phyloP scores from a whole-genome alignment of 2,888 invertebrate species.

The Spilarctia lutea region DNA sequence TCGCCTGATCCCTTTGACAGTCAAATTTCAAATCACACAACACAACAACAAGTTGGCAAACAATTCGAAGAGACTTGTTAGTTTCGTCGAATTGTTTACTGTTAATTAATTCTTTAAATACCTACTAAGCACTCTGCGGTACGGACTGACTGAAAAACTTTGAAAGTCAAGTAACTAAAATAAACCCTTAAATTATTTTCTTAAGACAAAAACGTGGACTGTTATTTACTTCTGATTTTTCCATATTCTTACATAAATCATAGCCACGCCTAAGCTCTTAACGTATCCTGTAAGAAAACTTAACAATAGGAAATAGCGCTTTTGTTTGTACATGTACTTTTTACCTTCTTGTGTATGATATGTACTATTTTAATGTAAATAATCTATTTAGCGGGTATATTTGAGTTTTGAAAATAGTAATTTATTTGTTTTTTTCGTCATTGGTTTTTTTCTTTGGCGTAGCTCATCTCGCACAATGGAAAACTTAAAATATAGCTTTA shows the following conservation, averaged over 20 bases:
- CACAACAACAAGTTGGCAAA: background rate
- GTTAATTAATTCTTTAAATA: background rate
- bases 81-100: background rate
- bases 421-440: too few relatives aligned
- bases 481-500: too few relatives aligned
- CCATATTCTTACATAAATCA: background rate
- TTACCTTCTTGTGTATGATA: background rate
- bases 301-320: background rate
- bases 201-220: background rate
- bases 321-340: background rate
- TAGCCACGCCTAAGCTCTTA: background rate
- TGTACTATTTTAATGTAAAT: background rate
- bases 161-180: background rate
- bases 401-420: too few relatives aligned
- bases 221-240: background rate
- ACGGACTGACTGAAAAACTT: background rate
- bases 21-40: background rate
- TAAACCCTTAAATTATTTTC: background rate
- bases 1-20: background rate
- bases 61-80: background rate
- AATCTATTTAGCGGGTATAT: too few relatives aligned
- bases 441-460: too few relatives aligned
- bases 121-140: background rate
- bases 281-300: background rate
- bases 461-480: too few relatives aligned